Evolutionary conservation across 2,888 invertebrate species (phyloP).

Genomic region (Drosophila parthenogenetica): DNA sequence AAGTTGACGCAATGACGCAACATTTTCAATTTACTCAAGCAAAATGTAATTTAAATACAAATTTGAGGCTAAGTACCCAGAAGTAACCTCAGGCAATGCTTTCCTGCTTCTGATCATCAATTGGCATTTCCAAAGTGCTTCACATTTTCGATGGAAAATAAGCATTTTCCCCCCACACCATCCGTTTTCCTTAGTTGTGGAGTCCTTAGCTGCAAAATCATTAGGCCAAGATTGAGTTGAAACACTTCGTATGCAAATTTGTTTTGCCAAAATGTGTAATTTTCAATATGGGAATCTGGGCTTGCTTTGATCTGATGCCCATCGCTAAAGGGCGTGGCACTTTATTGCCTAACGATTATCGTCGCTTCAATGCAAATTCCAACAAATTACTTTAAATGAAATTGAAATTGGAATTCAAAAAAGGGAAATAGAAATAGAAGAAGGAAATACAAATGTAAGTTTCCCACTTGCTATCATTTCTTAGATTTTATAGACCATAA

Average conservation of each 20-base stretch:
- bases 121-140: slow-evolving; percentile 50
- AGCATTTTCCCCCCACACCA: slow-evolving; percentile 30
- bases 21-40: slow-evolving; percentile 62
- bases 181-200: background rate
- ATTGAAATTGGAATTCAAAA: slow-evolving; percentile 24
- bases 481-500: background rate
- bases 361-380: slow-evolving; percentile 62
- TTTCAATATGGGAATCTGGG: slow-evolving; percentile 50
- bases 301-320: slow-evolving; percentile 45
- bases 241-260: slow-evolving; percentile 76
- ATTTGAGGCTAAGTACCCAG: slow-evolving; percentile 40
- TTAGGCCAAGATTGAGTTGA: slow-evolving; percentile 61
- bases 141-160: slow-evolving; percentile 39
- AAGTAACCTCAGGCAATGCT: slow-evolving; percentile 25
- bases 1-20: slow-evolving; percentile 41
- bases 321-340: slow-evolving; percentile 50
- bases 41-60: slow-evolving; percentile 65
- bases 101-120: slow-evolving; percentile 39
- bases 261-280: slow-evolving; percentile 67
- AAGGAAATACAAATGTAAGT: slow-evolving; percentile 8
- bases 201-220: slow-evolving; percentile 64
- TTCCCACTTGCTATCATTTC: background rate
- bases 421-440: slow-evolving; percentile 13
- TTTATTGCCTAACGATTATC: slow-evolving; percentile 73
- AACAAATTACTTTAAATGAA: slow-evolving; percentile 62